Evolutionary conservation across 2,113 vertebrate genomes (phyloP).

Genomic region (Orycteropus afer): DNA sequence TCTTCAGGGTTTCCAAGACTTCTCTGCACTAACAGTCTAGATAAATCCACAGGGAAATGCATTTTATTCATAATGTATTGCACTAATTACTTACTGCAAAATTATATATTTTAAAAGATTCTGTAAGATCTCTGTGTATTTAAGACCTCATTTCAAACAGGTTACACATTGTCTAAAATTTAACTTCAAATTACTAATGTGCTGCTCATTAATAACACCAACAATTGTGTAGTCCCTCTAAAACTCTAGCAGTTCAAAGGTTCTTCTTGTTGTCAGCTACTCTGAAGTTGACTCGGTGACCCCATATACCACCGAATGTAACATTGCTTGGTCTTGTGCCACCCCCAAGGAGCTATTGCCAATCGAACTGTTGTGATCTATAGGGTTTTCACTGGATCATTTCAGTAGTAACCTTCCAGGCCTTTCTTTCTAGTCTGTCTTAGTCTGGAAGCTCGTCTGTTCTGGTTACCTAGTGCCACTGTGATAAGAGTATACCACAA

Average conservation of each 20-base stretch:
- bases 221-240: background rate
- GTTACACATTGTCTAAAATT: background rate
- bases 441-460: background rate
- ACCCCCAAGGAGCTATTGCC: background rate
- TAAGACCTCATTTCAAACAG: background rate
- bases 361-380: background rate
- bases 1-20: background rate
- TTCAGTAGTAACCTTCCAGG: background rate
- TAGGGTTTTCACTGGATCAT: too few species aligned
- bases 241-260: background rate
- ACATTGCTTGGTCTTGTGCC: background rate
- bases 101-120: background rate
- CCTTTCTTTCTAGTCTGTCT: background rate
- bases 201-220: background rate
- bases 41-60: background rate
- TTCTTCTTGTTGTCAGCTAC: background rate
- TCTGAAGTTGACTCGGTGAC: background rate
- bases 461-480: too few species aligned
- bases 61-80: background rate
- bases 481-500: too few species aligned
- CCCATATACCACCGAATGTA: background rate
- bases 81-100: background rate
- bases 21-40: background rate
- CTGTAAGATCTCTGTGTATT: background rate
- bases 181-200: background rate